Conservation (phyloP, 1,140 invertebrate species). For the Listronotus bonariensis region DNA sequence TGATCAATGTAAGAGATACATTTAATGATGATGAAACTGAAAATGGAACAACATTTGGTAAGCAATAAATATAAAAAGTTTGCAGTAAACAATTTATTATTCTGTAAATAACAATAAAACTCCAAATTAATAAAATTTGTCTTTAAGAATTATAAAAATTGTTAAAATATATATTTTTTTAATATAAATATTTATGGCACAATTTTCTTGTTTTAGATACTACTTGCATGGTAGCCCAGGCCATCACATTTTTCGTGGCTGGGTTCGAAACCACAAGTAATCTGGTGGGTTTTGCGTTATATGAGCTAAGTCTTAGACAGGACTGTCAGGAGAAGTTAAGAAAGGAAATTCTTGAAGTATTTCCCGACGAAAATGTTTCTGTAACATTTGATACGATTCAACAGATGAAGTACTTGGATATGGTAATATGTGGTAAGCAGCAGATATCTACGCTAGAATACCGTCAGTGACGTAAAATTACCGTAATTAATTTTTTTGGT, state of each 20-base stretch:
- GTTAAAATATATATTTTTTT: no score
- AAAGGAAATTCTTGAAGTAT: slow-evolving; percentile 61
- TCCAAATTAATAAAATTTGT: no score
- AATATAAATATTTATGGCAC: no score
- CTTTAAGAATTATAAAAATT: no score
- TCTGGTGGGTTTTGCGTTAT: slow-evolving; percentile 67
- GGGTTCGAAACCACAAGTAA: slow-evolving; percentile 80
- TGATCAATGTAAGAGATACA: slow-evolving; percentile 58
- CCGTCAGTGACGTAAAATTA: no score
- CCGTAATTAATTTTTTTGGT: no score
- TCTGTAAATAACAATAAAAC: no score
- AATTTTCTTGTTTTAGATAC: slow-evolving; percentile 54
- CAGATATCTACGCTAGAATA: neutral
- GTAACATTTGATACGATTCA: slow-evolving; percentile 67
- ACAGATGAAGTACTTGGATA: slow-evolving; percentile 66
- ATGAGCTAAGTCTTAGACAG: slow-evolving; percentile 67
- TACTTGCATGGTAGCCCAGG: slow-evolving; percentile 67
- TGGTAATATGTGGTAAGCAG: slow-evolving; percentile 60
- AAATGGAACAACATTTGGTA: slow-evolving; percentile 33
- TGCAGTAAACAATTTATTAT: no score
- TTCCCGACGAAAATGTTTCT: slow-evolving; percentile 45
- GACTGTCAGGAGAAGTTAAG: slow-evolving; percentile 56
- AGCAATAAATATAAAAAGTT: slow-evolving; percentile 19
- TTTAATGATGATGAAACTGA: slow-evolving; percentile 26
- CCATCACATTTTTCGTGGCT: slow-evolving; percentile 72